phyloP scores from a whole-genome alignment of 2,888 invertebrate species.

The Dryococelus australis region DNA sequence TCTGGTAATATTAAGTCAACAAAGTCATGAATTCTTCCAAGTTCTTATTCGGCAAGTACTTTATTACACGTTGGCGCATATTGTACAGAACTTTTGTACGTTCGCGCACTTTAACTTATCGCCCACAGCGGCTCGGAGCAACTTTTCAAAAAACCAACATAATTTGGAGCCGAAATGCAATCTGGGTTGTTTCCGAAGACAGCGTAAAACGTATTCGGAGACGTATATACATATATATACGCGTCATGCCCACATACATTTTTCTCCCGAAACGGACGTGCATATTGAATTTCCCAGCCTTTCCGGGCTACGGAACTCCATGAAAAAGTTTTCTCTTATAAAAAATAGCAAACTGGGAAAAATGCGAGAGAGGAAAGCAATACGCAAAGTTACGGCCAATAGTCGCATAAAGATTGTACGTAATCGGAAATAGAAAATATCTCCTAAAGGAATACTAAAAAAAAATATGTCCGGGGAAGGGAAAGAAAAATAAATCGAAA shows the following conservation, averaged over 20 bases:
- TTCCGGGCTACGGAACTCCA: neutral
- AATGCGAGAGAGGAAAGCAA: neutral
- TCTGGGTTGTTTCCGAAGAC: too few species aligned
- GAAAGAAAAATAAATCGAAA: too few species aligned
- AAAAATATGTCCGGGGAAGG: neutral
- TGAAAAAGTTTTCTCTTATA: neutral
- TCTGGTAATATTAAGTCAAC: too few species aligned
- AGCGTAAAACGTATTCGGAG: too few species aligned
- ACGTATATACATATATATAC: neutral
- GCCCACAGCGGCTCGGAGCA: too few species aligned
- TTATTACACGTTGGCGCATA: too few species aligned
- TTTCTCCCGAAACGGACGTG: neutral
- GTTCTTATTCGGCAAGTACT: too few species aligned
- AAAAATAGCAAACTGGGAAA: neutral
- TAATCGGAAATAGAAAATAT: neutral
- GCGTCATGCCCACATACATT: neutral
- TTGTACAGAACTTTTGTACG: too few species aligned
- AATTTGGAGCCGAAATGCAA: too few species aligned
- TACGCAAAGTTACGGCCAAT: neutral
- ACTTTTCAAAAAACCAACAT: too few species aligned
- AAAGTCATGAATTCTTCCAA: too few species aligned
- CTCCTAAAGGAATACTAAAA: neutral
- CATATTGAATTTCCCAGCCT: slow-evolving; percentile 16
- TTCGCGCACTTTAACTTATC: too few species aligned
- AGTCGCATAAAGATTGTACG: neutral